Evolutionary conservation across 2,113 vertebrate species (phyloP).

Genomic region (Morone chrysops): DNA sequence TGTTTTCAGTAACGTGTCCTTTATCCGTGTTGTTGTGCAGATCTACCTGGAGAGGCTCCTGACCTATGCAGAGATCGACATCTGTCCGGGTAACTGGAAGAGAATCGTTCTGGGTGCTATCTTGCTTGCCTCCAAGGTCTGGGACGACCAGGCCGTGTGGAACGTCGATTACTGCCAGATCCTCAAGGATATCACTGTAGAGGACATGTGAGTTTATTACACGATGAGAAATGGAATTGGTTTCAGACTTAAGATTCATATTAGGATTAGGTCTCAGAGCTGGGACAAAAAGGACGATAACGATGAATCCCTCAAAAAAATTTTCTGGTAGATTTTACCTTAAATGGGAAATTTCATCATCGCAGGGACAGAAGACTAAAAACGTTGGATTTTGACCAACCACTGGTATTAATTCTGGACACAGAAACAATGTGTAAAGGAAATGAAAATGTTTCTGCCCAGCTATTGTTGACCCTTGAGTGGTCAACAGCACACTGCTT

Average conservation of each 20-base stretch:
- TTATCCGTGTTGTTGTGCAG: conserved; percentile 67
- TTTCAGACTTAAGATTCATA: too few relatives aligned
- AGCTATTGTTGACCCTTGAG: too few relatives aligned
- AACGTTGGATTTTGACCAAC: background rate
- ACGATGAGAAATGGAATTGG: background rate
- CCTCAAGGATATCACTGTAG: conserved; percentile 96
- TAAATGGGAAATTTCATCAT: too few relatives aligned
- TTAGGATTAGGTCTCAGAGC: background rate
- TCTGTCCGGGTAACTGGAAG: conserved; percentile 97
- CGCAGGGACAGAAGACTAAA: background rate
- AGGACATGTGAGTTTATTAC: conserved; percentile 92
- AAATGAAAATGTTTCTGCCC: background rate
- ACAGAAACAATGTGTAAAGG: background rate
- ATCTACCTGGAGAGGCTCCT: conserved; percentile 96
- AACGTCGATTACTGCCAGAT: conserved; percentile 99
- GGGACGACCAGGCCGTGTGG: conserved; percentile 99
- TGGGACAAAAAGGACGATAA: background rate
- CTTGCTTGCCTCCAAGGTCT: conserved; percentile 96
- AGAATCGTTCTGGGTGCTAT: conserved; percentile 95
- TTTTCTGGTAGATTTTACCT: background rate
- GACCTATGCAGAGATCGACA: conserved; percentile 96
- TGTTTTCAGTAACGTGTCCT: background rate
- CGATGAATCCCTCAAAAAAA: background rate
- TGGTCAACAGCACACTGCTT: background rate
- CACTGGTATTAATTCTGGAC: background rate